These are phyloP conservation scores for Lapara coniferarum DNA, from an alignment of 2,888 invertebrate genomes.

Conservation along the genomic window DNA sequence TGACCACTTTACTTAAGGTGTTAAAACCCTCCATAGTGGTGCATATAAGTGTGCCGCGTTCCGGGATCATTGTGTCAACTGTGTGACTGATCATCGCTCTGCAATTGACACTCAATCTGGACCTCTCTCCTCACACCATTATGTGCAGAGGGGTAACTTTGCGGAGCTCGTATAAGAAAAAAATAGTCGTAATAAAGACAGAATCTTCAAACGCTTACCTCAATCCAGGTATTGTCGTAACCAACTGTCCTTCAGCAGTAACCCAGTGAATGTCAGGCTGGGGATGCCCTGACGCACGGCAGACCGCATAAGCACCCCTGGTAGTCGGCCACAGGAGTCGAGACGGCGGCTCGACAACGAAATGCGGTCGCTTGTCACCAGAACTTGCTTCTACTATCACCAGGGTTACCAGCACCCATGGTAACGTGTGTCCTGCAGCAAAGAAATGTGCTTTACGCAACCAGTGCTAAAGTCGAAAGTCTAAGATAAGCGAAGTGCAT, in stretches of 20 bases:
- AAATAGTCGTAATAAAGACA: background rate
- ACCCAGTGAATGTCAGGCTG: slow-evolving; percentile 75
- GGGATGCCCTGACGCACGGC: slow-evolving; percentile 73
- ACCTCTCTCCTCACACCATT: too few species aligned
- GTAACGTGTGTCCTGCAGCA: slow-evolving; percentile 24
- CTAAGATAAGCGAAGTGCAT: too few species aligned
- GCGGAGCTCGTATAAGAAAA: too few species aligned
- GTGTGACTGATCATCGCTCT: too few species aligned
- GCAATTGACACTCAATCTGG: too few species aligned
- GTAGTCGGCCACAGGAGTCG: slow-evolving; percentile 77
- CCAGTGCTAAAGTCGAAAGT: too few species aligned
- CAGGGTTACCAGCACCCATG: slow-evolving; percentile 56
- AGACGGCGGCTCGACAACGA: slow-evolving; percentile 69
- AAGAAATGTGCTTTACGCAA: background rate
- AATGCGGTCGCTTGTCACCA: slow-evolving; percentile 74
- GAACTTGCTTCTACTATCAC: slow-evolving; percentile 52
- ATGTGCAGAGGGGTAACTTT: too few species aligned
- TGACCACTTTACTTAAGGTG: too few species aligned
- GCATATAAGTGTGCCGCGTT: too few species aligned
- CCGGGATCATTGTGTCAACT: too few species aligned
- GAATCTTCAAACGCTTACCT: slow-evolving; percentile 49
- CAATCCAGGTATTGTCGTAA: slow-evolving; percentile 75
- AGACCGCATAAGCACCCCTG: slow-evolving; percentile 69
- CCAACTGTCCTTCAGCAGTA: slow-evolving; percentile 74
- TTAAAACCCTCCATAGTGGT: too few species aligned